Base-by-base conservation (phyloP, 23 tunicate species). In the Oikopleura vanhoeffeni region DNA sequence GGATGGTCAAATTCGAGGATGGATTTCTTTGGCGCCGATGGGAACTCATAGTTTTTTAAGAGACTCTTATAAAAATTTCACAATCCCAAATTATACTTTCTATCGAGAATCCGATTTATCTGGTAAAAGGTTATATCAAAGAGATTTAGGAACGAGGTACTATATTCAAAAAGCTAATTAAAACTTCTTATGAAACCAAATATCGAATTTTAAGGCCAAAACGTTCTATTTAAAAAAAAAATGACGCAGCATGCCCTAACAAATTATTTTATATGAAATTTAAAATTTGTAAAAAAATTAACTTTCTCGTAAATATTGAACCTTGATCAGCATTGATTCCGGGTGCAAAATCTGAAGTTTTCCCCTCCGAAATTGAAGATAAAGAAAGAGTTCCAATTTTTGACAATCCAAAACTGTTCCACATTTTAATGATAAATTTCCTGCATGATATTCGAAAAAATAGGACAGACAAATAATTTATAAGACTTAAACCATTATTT, bases 401-500 rank as follows among this genome's bases (percentile, higher is more conserved):
- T 30, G 79, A 71, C 79, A 71, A 71, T 71, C 79, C 79, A 38
- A 71, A 71, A 30, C 79, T 71, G 27, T 71, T 71, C 32, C 79
- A 71, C 35, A 71, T 71, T 71, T 30, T 71, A 38, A 18, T 71
- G 34, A 2, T 71, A 38, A 71, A 71, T 32, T 71, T 71, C 38
- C 79, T 71, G 3, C 79, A 71, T 71, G 79, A 71, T 30, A 71
- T 71, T 49, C 64, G 24, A 49, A 49, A 49, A 49, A 49, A 49
- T n/a, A n/a, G n/a, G n/a, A n/a, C n/a, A n/a, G n/a, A n/a, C n/a
- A n/a, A n/a, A n/a, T n/a, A n/a, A n/a, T n/a, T n/a, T n/a, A n/a
- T n/a, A n/a, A n/a, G n/a, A n/a, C n/a, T n/a, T n/a, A n/a, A n/a
- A n/a, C n/a, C n/a, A n/a, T n/a, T n/a, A n/a, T n/a, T n/a, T n/a